phyloP scores from a whole-genome alignment of 2,888 invertebrate species.

The Gymnosoma rotundatum region DNA sequence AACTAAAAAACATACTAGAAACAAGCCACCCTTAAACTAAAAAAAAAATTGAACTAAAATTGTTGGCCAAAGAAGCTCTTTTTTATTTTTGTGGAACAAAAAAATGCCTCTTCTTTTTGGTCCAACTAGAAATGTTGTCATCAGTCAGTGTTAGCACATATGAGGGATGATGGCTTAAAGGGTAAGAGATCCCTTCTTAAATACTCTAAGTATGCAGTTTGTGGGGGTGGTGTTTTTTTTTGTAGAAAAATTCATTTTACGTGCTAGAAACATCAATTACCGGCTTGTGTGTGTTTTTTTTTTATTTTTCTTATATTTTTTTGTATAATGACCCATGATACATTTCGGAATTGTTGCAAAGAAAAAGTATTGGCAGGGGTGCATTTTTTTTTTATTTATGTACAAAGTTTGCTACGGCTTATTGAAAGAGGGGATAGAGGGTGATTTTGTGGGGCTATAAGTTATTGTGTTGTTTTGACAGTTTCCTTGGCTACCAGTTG shows the following conservation, averaged over 20 bases:
- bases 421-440: neutral
- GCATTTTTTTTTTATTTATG: conserved; percentile 33
- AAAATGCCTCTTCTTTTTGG: neutral
- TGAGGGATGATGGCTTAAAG: neutral
- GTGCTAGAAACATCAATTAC: conserved; percentile 38
- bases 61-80: conserved; percentile 6
- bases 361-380: conserved; percentile 10
- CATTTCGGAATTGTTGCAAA: conserved; percentile 4
- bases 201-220: neutral
- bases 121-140: conserved; percentile 33
- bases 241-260: conserved; percentile 3
- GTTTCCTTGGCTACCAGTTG: conserved; percentile 69
- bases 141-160: neutral
- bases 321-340: conserved; percentile 28
- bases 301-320: neutral
- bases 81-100: conserved; percentile 34
- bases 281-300: conserved; percentile 41
- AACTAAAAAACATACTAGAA: conserved; percentile 33
- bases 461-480: conserved; percentile 55
- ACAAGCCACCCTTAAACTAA: conserved; percentile 22
- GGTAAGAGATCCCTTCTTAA: neutral
- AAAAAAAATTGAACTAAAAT: conserved; percentile 6
- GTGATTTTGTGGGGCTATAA: conserved; percentile 33
- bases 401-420: neutral
- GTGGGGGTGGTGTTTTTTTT: conserved; percentile 4